Base-by-base conservation (phyloP, 2,797 vertebrate species). In the Potorous gilbertii region DNA sequence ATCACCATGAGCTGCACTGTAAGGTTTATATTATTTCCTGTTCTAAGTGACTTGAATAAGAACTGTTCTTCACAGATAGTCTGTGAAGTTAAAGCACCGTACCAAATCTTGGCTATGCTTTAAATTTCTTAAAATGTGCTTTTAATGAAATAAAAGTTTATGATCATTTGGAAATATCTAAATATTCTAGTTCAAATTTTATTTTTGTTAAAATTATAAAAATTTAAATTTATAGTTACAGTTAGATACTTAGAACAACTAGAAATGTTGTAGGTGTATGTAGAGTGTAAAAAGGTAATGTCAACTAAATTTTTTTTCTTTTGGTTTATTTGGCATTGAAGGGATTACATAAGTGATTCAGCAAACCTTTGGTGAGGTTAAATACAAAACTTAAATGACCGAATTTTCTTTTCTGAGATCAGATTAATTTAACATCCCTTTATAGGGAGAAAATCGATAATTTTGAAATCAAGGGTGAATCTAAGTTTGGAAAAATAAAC, bases 401-500 rank as follows among this genome's bases (percentile, higher is more conserved):
- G 93, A 55, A 91, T 66, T n/a, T 31, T 57, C 24, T 34, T 27
- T 96, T 96, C 96, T 95, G 92, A 93, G 40, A 93, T 56, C 92
- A 93, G 55, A 50, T 81, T 81, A 66, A 24, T 81, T n/a, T 24
- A 81, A 24, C 18, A 81, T 81, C 18, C n/a, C 18, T 81, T 40
- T 81, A 40, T 93, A 91, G 94, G 89, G 87, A 96, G 59, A 92
- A 97, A 92, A 94, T 66, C 31, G 55, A 27, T 92, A 56, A 62
- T 94, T 96, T 97, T 95, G 95, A 89, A 96, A 55, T 95, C 54
- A 52, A 31, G 92, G 5, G 91, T 28, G 93, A 90, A 62, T 97
- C 93, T 94, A 28, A 52, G 8, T 55, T 95, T 96, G 54, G 55
- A 94, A 93, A 96, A 96, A 91, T 94, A 96, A 94, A 57, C 24